Base-by-base conservation (phyloP, 2,113 vertebrate genomes). In the Antechinus flavipes region DNA sequence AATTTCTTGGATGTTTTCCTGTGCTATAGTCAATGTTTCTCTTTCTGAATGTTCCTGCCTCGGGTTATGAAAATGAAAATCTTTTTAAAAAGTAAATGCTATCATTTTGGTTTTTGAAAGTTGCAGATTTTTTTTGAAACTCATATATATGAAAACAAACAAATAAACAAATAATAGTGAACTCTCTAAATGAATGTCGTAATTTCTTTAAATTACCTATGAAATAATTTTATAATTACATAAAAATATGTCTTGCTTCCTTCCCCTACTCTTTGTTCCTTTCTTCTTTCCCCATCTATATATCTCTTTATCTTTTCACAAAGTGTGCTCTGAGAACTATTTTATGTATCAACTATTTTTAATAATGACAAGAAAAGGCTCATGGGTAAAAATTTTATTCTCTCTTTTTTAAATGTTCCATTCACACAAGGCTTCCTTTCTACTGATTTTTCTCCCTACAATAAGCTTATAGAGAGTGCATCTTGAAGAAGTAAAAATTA, bases 401-500 rank as follows among this genome's bases (percentile, higher is more conserved):
- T 95, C 68, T 42, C 35, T 95, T 76, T 96, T 96, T 94, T 92
- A 30, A 96, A 92, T 91, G 58, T 92, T 97, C 92, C 0, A 0
- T 93, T 96, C 96, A 23, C 58, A 93, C 95, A 50, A n/a, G 11
- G 91, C 92, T 96, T 94, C 89, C 91, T 96, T 1, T 22, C 35
- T 84, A 2, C 19, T 2, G 16, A 84, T 76, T 6, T 42, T 84
- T 42, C 68, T 84, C 0, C 10, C 35, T 92, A 94, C 42, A 97
- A 91, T 93, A 56, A 96, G 61, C 89, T 94, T 58, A 49, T 54
- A 94, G 53, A 98, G 35, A 97, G 91, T 95, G 27, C 56, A 47
- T 97, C 97, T 97, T 50, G 5, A 27, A 95, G 96, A 96, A 96
- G n/a, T 98, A 97, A 46, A 3, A 2, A 84, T 42, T 23, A 91